Evolutionary conservation across 2,888 invertebrate species (phyloP), one percentile per base, ranked within the genome.

Genomic region (Odontocolon sp.): DNA sequence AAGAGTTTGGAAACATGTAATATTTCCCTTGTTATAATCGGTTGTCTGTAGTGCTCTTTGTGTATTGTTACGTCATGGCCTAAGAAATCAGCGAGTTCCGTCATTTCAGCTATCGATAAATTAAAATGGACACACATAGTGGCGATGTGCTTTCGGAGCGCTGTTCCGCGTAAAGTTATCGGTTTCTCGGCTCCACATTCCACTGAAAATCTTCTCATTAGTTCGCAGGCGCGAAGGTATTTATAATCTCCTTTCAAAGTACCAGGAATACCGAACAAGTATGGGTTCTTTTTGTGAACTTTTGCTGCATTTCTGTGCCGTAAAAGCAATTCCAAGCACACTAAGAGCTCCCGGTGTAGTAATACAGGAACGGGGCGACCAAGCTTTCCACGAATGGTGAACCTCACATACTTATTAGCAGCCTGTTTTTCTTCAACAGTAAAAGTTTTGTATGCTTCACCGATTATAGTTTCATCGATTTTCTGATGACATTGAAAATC

Each of bases 111-210:
- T 1, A 59, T 71, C 6, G 63, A 18, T 3, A 80, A 69, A 56
- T 74, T 71, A 2, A 74, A 52, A 23, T 56, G 66, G 0, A 70
- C 50, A 42, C 80, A 82, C 59, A 76, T 79, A 0, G 80, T 82
- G 1, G 82, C 82, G 3, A 82, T 28, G 45, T 83, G 81, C 28
- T 83, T 82, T 5, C 83, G 47, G 2, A 83, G 40, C n/a, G 42
- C 33, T 1, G 77, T 82, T 6, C 77, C 80, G 3, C 82, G 77
- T 2, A 83, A 50, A 0, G 71, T 63, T 8, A 66, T 40, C 1
- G 83, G 81, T 3, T 59, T 40, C 52, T 69, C 18, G 8, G 80
- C 81, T 1, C 72, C 78, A 36, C 80, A 79, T 31, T 63, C 23
- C 0, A 4, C 8, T 0, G 79, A 72, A 40, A 69, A 79, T 54